Percentiles rank a stretch among this genome's conserved stretches.
Evolutionary conservation across 2,113 vertebrate genomes (phyloP).

Genomic region (Chloropsis cyanopogon): DNA sequence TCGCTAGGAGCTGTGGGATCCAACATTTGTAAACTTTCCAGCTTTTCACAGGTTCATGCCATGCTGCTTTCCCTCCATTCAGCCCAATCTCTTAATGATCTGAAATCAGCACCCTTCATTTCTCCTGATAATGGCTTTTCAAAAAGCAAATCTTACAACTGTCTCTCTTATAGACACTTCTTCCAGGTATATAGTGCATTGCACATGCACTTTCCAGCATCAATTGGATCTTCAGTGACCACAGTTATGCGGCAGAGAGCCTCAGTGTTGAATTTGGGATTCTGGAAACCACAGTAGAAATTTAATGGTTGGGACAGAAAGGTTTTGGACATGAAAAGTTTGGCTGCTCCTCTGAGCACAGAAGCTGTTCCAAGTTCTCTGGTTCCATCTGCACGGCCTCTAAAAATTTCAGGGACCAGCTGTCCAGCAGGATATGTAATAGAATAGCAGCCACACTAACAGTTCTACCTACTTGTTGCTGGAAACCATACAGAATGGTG

Average conservation of each 20-base stretch:
- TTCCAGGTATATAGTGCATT: not conserved
- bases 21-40: slow-evolving; percentile 23
- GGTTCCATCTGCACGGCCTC: not conserved
- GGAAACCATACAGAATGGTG: not conserved
- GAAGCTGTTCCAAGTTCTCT: not conserved
- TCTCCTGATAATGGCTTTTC: not conserved
- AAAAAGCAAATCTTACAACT: not conserved
- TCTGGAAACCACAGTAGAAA: not conserved
- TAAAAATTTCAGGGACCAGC: not conserved
- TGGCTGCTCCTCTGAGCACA: not conserved
- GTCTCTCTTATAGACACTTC: not conserved
- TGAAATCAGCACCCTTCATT: not conserved
- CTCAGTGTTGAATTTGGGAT: not conserved
- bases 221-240: not conserved
- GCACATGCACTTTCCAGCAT: not conserved
- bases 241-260: not conserved
- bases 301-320: not conserved
- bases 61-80: not conserved
- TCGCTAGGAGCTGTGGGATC: not conserved
- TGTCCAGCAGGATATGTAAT: not conserved
- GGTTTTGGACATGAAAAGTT: not conserved
- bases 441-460: not conserved
- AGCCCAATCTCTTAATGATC: not conserved
- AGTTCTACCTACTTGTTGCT: not conserved
- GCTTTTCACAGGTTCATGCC: not conserved